Evolutionary conservation across 2,113 vertebrate species (phyloP), one percentile per base, ranked within the genome.

Genomic region (Urocynchramus pylzowi): DNA sequence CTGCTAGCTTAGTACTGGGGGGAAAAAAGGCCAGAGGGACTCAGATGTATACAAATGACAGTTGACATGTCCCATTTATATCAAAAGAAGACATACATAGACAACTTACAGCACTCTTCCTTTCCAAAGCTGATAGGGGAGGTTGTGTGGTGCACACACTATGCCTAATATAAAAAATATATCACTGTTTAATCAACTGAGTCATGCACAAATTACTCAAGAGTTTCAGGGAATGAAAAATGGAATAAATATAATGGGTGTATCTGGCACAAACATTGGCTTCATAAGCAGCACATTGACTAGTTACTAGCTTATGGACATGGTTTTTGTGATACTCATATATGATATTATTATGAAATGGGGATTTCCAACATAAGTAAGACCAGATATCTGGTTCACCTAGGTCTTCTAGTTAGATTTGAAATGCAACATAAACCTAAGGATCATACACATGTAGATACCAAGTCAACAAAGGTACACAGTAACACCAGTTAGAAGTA

Each of bases 371-470:
- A 44, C 5, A 21, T 18, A 17, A n/a, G 16, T 13, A 64, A 16
- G 61, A 74, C 5, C 6, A 70, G 28, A 52, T 4, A 30, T n/a
- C 15, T 41, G 15, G 10, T 52, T 69, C 33, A 53, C 4, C 27
- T 37, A 45, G 30, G 7, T 69, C 19, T 71, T 23, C 8, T 22
- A 68, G 9, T 16, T 23, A 77, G 33, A 41, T 64, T 33, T 73
- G 23, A 77, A 91, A 54, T 68, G 16, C 10, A 88, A 23, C n/a
- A 3, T 39, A n/a, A 19, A 30, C 24, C 7, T 44, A 57, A 53
- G 11, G 4, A 44, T 5, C 15, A 42, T 13, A 4, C 5, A 42
- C 1, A 16, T 2, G 1, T 13, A 35, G 12, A 21, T 50, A 56
- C 19, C 5, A 53, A 67, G 7, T 54, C 26, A 22, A 12, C 5